phyloP scores from a whole-genome alignment of 92 coral and sea anemone genomes.

The Bergia sp. region DNA sequence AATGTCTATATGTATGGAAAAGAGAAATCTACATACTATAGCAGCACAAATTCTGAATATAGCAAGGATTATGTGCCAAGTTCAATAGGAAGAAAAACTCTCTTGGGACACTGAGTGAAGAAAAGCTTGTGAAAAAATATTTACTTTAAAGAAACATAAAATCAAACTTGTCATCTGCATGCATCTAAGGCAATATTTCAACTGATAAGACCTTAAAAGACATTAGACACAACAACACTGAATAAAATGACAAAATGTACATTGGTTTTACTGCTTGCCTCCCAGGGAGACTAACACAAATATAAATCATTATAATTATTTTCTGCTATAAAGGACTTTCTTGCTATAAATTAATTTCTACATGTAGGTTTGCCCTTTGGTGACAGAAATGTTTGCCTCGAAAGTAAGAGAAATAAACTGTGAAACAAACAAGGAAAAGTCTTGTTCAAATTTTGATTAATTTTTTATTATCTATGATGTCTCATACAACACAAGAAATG shows the following conservation, averaged over 20 bases:
- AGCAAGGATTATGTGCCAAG: not conserved
- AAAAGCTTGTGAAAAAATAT: not conserved
- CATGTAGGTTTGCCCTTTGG: not conserved
- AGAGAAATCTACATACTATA: not conserved
- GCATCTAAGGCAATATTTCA: slow-evolving; percentile 11
- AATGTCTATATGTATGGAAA: not conserved
- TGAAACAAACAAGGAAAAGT: slow-evolving; percentile 1
- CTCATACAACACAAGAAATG: not conserved
- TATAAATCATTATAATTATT: not conserved
- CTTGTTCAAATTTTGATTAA: slow-evolving; percentile 8
- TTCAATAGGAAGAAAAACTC: not conserved
- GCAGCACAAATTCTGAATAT: not conserved
- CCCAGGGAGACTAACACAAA: not conserved
- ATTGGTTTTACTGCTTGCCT: not conserved
- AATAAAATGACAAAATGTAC: not conserved
- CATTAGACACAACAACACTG: slow-evolving; percentile 18
- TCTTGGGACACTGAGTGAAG: not conserved
- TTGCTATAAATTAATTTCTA: not conserved
- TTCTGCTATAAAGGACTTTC: not conserved
- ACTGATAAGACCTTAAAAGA: slow-evolving; percentile 2
- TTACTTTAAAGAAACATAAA: not conserved
- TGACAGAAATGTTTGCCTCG: slow-evolving; percentile 11
- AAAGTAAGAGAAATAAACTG: slow-evolving; percentile 27
- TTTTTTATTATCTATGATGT: slow-evolving; percentile 5
- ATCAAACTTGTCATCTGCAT: not conserved